Conservation (phyloP, 2,113 vertebrate genomes). For the Aegotheles bennettii region DNA sequence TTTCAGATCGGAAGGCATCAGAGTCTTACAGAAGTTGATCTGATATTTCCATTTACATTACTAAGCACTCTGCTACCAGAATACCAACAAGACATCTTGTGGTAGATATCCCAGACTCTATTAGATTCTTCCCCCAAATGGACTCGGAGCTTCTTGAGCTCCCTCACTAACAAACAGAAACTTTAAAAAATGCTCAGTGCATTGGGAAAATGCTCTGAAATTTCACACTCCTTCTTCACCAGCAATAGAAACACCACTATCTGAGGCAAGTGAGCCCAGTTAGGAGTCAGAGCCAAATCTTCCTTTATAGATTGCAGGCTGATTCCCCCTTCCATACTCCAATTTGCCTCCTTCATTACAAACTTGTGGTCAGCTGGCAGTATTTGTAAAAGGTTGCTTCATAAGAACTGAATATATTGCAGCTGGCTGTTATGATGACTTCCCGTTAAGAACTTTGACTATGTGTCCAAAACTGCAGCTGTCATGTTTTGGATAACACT, state of each 20-base stretch:
- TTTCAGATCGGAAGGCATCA: neutral
- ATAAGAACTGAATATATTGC: neutral
- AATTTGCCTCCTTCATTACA: neutral
- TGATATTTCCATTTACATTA: neutral
- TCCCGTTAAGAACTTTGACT: neutral
- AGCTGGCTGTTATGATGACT: neutral
- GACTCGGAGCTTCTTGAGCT: neutral
- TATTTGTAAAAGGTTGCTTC: neutral
- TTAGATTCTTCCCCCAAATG: neutral
- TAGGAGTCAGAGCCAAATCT: neutral
- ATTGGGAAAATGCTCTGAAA: neutral
- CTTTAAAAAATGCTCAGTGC: neutral
- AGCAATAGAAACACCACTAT: neutral
- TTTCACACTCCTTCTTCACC: neutral
- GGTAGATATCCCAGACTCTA: neutral
- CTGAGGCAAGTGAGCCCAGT: neutral
- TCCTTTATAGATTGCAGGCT: neutral
- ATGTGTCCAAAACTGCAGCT: neutral
- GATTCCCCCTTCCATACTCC: neutral
- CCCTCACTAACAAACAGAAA: neutral
- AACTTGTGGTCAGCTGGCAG: neutral
- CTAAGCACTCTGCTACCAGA: neutral
- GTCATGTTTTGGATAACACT: neutral
- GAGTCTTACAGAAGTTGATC: neutral
- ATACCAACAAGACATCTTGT: neutral